Base-by-base conservation (phyloP, 2,113 vertebrate species). In the Barnardius zonarius region DNA sequence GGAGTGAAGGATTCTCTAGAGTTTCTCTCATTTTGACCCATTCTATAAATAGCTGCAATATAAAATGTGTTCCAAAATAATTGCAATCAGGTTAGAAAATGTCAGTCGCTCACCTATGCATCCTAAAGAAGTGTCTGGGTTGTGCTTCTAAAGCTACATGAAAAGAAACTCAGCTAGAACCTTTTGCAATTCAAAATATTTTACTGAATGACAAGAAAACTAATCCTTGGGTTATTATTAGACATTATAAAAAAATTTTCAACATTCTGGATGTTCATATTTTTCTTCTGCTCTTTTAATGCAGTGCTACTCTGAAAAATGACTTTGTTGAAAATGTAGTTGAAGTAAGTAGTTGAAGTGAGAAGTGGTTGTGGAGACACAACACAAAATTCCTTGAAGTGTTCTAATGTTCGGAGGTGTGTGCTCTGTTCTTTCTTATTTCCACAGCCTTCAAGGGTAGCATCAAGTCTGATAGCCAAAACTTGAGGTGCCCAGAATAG, bases 141-240 rank as follows among this genome's bases (percentile, higher is more conserved):
- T 84, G 61, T 77, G 63, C 33, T 94, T 90, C 76, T 94, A 91
- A 88, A 94, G 66, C 62, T 78, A 23, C 48, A 37, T 68, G 77
- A 78, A 84, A 90, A 93, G 61, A 90, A 86, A 52, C 41, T 61
- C 73, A 35, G 55, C 30, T 81, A 84, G 52, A 83, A 88, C 66
- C 23, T 90, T 94, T 95, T 92, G 93, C 68, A 93, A 90, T 95
- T 96, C 83, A 90, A 86, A 96, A 81, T 90, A 93, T 94, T 93
- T 88, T 90, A 61, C 49, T 83, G 92, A 92, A 91, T 90, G 75
- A 85, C 85, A 96, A 64, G 93, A 90, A 88, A 94, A 88, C n/a
- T 73, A 94, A 74, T 93, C 24, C 46, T 74, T 88, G 64, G 54
- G 80, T 96, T 93, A 94, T 95, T 96, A 84, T 90, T 92, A 93